Evolutionary conservation across 2,113 vertebrate species (phyloP), one percentile per base, ranked within the genome.

Genomic region (Otis tarda): DNA sequence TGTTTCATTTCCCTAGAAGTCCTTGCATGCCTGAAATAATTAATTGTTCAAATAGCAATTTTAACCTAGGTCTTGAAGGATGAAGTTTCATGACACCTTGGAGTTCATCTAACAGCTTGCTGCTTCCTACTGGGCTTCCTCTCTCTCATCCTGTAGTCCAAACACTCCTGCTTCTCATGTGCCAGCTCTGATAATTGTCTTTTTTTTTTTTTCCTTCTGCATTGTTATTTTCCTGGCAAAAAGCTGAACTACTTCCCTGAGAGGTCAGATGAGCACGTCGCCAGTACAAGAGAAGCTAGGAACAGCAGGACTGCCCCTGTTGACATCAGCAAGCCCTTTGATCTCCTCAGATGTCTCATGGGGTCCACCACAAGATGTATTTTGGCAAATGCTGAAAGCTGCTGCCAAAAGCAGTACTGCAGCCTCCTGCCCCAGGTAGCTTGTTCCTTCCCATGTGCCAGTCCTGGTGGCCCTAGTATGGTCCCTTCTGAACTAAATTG

Each of bases 21-120:
- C 27, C 87, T 56, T 17, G 7, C 86, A 76, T 96, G 89, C 87
- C 91, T 94, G 91, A 94, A 95, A 94, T 95, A 96, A 96, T 89
- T 89, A 94, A 94, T 94, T 93, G 91, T 79, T 94, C 93, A 91
- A 96, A 96, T 6, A 87, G 74, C 83, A 87, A 27, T 95, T 94
- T 95, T 95, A 97, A 97, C 93, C 89, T 37, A 69, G 77, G 83
- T 92, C 94, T 79, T 69, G 81, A 87, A 95, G 89, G 45, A 2
- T 95, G 91, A 96, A 87, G 83, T 79, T 93, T 87, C 20, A 5
- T 87, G 93, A 84, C 93, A 95, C 84, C 49, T 50, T 65, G 17
- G 52, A 89, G 94, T 91, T 95, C 89, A 85, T 53, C 81, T 52
- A 87, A 79, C 89, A 95, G 94, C 93, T 95, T 95, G 93, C 91